Base-by-base conservation (phyloP, 2,797 vertebrate genomes). In the Lutjanus argentimaculatus region DNA sequence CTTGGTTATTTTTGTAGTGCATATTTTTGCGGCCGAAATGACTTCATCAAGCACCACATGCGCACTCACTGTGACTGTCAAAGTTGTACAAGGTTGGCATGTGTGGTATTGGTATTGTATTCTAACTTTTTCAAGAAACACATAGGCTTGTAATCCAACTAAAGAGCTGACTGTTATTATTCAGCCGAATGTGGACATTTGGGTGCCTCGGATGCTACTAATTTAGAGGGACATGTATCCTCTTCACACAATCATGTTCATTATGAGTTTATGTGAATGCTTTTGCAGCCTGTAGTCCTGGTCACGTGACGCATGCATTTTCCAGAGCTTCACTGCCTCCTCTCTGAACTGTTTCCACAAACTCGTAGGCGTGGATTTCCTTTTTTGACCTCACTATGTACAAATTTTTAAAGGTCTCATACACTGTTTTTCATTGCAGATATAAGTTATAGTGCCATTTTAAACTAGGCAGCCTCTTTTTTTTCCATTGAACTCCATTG, bases 291-390 rank as follows among this genome's bases (percentile, higher is more conserved):
- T 75, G 52, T 51, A 22, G 17, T 21, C 21, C 5, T 12, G 14
- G 9, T 68, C 36, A 55, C 17, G 64, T 58, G 53, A 78, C 10
- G 1, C 21, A 2, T 8, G 13, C 0, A 17, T 53, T 84, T 63
- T 59, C 82, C 62, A 42, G 22, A 70, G 69, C 19, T 42, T 0
- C 1, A 45, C 13, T 51, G 16, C 56, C 43, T 77, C n/a, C n/a
- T 55, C 56, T 21, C 11, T 11, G 40, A 84, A 10, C 36, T 70
- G 68, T 83, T 85, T 75, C 67, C 79, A 66, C 79, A 76, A 62
- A 80, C 55, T 0, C 0, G 0, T 69, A 72, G 83, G 87, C 80
- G 78, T 86, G 52, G 68, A 57, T 87, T 89, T 83, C 69, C 79
- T 80, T 45, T 79, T 17, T 15, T n/a, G 16, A 67, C n/a, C 61